Evolutionary conservation across 2,888 invertebrate genomes (phyloP).

Genomic region (Eupithecia inturbata): DNA sequence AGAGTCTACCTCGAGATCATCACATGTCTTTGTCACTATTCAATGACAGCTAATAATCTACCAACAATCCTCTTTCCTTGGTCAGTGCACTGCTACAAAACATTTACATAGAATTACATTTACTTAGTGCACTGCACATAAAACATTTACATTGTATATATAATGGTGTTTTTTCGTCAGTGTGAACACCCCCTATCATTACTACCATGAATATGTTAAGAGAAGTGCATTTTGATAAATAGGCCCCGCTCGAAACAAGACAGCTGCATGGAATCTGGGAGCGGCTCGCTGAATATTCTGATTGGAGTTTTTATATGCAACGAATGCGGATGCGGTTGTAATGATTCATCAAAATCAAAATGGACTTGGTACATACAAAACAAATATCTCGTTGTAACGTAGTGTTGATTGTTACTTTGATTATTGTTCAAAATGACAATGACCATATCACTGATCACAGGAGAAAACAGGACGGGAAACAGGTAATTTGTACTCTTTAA

Average conservation of each 20-base stretch:
- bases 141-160: neutral
- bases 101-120: too few species aligned
- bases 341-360: conserved; percentile 9
- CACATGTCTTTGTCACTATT: too few species aligned
- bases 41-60: too few species aligned
- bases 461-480: neutral
- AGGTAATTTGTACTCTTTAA: neutral
- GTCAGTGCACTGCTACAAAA: too few species aligned
- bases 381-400: neutral
- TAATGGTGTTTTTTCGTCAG: neutral
- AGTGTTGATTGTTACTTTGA: neutral
- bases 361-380: neutral
- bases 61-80: too few species aligned
- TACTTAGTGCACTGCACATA: too few species aligned
- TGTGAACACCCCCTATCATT: conserved; percentile 39
- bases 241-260: conserved; percentile 55
- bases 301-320: conserved; percentile 33
- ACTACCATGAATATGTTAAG: conserved; percentile 48
- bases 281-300: conserved; percentile 31
- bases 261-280: conserved; percentile 50
- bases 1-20: too few species aligned
- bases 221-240: conserved; percentile 59
- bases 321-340: conserved; percentile 14
- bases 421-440: neutral
- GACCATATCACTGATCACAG: neutral